These are phyloP conservation scores for Orthonyx spaldingii DNA, from an alignment of 2,113 vertebrate species.

Conservation along the genomic window DNA sequence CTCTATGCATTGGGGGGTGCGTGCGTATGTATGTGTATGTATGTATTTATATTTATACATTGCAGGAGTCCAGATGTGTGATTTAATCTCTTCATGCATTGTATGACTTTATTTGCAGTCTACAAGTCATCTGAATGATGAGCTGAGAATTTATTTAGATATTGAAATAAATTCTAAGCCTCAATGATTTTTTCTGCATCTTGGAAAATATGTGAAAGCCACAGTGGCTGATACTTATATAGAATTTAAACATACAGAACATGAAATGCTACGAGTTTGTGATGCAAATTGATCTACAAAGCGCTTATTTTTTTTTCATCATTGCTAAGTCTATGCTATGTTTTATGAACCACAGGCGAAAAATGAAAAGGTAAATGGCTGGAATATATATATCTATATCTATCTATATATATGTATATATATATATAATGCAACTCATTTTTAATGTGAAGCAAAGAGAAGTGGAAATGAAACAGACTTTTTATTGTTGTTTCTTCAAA, in stretches of 20 bases:
- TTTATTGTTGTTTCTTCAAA: not conserved
- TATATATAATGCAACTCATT: not conserved
- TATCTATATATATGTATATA: too few relatives aligned
- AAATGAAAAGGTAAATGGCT: not conserved
- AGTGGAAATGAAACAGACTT: not conserved
- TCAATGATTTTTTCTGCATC: not conserved
- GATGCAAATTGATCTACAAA: not conserved
- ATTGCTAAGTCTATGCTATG: not conserved
- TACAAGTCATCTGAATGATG: constrained; percentile 21
- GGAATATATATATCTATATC: not conserved
- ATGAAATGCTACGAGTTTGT: not conserved
- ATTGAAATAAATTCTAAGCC: constrained; percentile 59
- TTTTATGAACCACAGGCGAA: not conserved
- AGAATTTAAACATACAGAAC: constrained; percentile 13
- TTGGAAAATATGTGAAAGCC: not conserved
- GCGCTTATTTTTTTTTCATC: not conserved
- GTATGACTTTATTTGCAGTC: constrained; percentile 15
- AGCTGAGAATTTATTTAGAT: constrained; percentile 45
- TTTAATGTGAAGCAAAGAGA: not conserved
- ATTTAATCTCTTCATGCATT: not conserved
- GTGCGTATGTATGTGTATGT: not conserved
- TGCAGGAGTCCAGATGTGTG: not conserved
- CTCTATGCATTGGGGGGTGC: not conserved
- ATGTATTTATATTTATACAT: constrained; percentile 39
- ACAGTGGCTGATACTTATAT: not conserved